A percentile compares a stretch with the other conserved stretches of the same genome.
phyloP scores from a whole-genome alignment of 1,140 invertebrate species.

The Meloidogyne exigua region DNA sequence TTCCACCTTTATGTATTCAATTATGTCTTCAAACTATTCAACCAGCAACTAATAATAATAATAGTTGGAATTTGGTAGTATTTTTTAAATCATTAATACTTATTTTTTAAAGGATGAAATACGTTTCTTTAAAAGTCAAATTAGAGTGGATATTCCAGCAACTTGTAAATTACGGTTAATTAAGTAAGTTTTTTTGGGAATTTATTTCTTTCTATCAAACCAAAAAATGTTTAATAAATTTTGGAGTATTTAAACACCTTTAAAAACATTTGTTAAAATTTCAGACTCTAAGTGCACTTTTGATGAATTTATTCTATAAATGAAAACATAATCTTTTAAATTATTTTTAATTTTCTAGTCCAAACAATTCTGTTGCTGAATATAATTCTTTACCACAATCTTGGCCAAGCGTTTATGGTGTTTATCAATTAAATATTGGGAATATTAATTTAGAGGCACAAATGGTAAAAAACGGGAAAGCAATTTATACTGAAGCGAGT shows the following conservation, averaged over 20 bases:
- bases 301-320: background rate
- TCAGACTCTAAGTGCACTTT: background rate
- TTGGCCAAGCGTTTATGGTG: conserved; percentile 8
- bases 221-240: no score
- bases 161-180: conserved; percentile 6
- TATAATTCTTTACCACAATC: conserved; percentile 19
- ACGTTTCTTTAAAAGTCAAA: conserved; percentile 6
- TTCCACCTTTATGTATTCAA: conserved; percentile 29
- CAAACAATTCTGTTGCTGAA: background rate
- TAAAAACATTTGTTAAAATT: background rate
- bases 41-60: conserved; percentile 5
- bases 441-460: background rate
- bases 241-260: no score
- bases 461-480: conserved; percentile 12
- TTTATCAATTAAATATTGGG: background rate
- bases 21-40: conserved; percentile 18
- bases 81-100: background rate
- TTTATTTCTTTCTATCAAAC: no score
- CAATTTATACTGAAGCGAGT: background rate
- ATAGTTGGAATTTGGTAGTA: conserved; percentile 17
- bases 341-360: background rate
- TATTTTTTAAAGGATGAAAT: background rate
- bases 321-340: no score
- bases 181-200: background rate
- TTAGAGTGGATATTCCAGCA: conserved; percentile 14